Percentiles rank a stretch among this genome's conserved stretches.
phyloP scores from a whole-genome alignment of 2,888 invertebrate species.

The Eueremaeus valkanovi region DNA sequence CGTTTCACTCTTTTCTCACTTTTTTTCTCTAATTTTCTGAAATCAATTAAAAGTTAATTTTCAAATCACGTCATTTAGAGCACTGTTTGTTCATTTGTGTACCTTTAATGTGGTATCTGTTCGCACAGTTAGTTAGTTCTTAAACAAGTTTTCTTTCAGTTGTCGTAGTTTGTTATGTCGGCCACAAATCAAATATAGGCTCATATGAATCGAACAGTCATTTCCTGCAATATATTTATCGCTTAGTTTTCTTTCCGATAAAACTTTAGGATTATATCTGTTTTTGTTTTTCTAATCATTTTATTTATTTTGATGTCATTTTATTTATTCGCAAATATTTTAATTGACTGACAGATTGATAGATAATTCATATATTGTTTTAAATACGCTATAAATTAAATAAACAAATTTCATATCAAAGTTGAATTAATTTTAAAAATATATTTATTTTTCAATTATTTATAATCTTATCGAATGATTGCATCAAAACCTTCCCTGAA shows the following conservation, averaged over 20 bases:
- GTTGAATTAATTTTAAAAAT: too few species aligned
- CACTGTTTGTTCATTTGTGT: neutral
- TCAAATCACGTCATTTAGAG: neutral
- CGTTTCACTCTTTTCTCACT: neutral
- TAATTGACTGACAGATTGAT: too few species aligned
- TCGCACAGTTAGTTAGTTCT: neutral
- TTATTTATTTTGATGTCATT: too few species aligned
- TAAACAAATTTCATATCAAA: too few species aligned
- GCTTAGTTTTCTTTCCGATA: neutral
- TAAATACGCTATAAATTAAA: too few species aligned
- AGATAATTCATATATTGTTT: too few species aligned
- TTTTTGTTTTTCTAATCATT: neutral
- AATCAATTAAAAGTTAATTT: neutral
- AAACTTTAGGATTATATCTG: neutral
- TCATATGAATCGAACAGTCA: neutral
- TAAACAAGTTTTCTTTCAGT: neutral
- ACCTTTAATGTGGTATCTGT: too few species aligned
- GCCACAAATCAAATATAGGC: too few species aligned
- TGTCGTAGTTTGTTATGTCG: neutral
- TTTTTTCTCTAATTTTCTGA: neutral
- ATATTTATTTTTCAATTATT: too few species aligned
- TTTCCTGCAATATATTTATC: constrained; percentile 4
- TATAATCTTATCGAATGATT: neutral
- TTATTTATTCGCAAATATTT: too few species aligned
- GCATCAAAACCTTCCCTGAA: neutral